Percentiles rank a stretch among this genome's conserved stretches.
Evolutionary conservation across 2,888 invertebrate genomes (phyloP).

Genomic region (Chrysolina oricalcia): DNA sequence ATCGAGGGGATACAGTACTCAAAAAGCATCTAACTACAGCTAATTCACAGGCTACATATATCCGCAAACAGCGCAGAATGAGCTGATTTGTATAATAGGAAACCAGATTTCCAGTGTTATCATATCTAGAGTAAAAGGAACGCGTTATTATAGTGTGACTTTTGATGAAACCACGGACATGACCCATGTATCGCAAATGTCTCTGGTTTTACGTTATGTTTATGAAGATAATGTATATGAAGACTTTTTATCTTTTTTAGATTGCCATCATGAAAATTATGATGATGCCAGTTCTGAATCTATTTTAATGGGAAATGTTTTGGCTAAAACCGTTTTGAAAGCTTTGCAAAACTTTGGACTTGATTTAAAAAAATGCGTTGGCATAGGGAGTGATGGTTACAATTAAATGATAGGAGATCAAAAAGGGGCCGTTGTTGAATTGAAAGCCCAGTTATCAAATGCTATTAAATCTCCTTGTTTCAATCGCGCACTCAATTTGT

Average conservation of each 20-base stretch:
- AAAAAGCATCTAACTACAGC: constrained; percentile 36
- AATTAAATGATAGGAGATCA: constrained; percentile 31
- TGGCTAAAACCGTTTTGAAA: constrained; percentile 14
- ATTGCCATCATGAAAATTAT: constrained; percentile 6
- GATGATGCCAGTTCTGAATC: not conserved
- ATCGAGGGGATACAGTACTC: constrained; percentile 35
- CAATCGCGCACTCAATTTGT: constrained; percentile 35
- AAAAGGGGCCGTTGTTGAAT: constrained; percentile 30
- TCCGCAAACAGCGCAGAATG: constrained; percentile 39
- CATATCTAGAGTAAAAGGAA: not conserved
- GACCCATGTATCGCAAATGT: not conserved
- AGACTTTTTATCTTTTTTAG: not conserved
- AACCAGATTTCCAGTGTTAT: constrained; percentile 1
- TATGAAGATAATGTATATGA: not conserved
- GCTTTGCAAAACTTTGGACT: constrained; percentile 27
- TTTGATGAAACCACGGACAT: not conserved
- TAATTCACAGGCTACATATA: constrained; percentile 32
- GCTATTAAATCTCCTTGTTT: constrained; percentile 30
- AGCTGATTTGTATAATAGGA: constrained; percentile 29
- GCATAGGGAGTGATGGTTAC: constrained; percentile 35
- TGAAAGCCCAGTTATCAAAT: constrained; percentile 29
- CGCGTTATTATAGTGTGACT: not conserved
- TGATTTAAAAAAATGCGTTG: constrained; percentile 26
- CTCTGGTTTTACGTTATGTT: not conserved
- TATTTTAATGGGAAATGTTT: not conserved